Evolutionary conservation across 1,140 invertebrate genomes (phyloP), one percentile per base, ranked within the genome.

Genomic region (Drosophila pachea): DNA sequence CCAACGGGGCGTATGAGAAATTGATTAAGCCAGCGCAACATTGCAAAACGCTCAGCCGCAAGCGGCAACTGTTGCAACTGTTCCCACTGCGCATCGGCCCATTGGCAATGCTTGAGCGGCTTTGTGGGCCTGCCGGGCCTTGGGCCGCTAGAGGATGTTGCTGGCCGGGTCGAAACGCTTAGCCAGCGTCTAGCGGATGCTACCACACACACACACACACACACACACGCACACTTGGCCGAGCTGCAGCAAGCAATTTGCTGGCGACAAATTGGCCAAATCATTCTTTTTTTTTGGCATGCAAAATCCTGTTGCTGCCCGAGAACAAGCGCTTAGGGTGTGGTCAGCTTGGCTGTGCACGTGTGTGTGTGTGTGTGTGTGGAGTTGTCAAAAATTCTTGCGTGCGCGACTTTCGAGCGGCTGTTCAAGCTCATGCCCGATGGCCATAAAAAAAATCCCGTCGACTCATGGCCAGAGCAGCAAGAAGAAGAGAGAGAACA

Each of bases 91-190:
- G 50, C 68, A 54, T 58, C 58, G 74, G 64, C 65, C 60, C 81
- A 84, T 86, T 86, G 69, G 68, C 66, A 82, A 86, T 86, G 81
- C 81, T 86, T 86, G 67, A 86, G 82, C 71, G 81, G 32, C 59
- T 86, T 86, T 86, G 73, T 86, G 71, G 81, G 64, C 64, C 53
- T 48, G 63, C 49, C 52, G 65, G 62, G 47, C 70, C 70, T 73
- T 69, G 70, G 3, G 22, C 22, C 22, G 56, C 62, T 36, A 68
- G 79, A 78, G 78, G 78, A 78, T 83, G 79, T 77, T 52, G 61
- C 59, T 55, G 70, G 12, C 9, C 7, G 40, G 40, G 29, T 11
- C 11, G 14, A n/a, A 42, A 12, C 40, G n/a, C n/a, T n/a, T 12
- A 7, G 4, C 5, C 55, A 16, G 52, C 59, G 69, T 77, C 66